These are phyloP conservation scores for Mionectes olivaceus DNA, from an alignment of 2,797 vertebrate genomes.

Conservation along the genomic window DNA sequence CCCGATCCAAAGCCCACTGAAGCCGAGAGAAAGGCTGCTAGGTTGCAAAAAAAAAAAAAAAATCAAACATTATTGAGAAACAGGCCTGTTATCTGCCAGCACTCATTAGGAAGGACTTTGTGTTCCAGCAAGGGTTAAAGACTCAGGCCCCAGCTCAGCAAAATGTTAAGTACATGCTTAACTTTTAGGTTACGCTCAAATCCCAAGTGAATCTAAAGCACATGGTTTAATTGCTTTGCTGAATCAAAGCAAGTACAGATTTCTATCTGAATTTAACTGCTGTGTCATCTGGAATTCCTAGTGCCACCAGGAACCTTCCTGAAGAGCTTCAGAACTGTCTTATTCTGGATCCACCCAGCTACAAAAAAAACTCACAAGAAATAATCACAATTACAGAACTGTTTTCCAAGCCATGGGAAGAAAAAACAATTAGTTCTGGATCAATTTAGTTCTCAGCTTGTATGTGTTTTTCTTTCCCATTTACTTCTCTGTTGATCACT, in stretches of 20 bases:
- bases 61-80: slow-evolving; percentile 45
- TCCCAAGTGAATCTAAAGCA: slow-evolving; percentile 63
- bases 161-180: slow-evolving; percentile 70
- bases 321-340: neutral
- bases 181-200: slow-evolving; percentile 62
- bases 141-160: slow-evolving; percentile 50
- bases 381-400: neutral
- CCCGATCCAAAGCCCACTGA: slow-evolving; percentile 62
- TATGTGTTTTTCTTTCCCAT: neutral
- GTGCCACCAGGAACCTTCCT: neutral
- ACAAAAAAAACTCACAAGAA: neutral
- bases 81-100: neutral
- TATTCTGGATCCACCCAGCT: neutral
- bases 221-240: slow-evolving; percentile 60
- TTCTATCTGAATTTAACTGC: slow-evolving; percentile 61
- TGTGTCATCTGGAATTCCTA: neutral
- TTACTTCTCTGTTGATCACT: neutral
- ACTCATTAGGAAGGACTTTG: slow-evolving; percentile 36
- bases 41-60: slow-evolving; percentile 33
- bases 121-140: slow-evolving; percentile 62
- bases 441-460: neutral
- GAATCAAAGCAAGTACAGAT: slow-evolving; percentile 63
- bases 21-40: slow-evolving; percentile 31
- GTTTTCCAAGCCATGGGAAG: neutral
- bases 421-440: neutral